These are phyloP conservation scores for Toxotes chatareus DNA, from an alignment of 2,113 vertebrate genomes.

Conservation along the genomic window DNA sequence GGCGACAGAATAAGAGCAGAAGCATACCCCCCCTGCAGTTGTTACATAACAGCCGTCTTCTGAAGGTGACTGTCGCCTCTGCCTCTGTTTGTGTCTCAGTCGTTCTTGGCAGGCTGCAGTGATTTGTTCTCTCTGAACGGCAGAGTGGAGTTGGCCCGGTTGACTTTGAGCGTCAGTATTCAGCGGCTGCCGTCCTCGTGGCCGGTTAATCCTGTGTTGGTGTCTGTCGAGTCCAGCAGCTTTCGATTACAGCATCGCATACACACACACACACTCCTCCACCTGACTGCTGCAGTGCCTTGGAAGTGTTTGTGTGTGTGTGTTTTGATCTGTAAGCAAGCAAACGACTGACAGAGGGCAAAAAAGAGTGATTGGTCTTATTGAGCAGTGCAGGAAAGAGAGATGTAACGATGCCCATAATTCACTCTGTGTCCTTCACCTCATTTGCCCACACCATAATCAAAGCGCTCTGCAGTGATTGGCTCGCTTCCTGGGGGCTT, in stretches of 20 bases:
- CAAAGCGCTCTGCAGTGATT: slow-evolving; percentile 60
- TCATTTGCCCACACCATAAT: slow-evolving; percentile 30
- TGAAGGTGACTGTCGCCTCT: slow-evolving; percentile 59
- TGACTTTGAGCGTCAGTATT: slow-evolving; percentile 42
- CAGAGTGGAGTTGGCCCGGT: background rate
- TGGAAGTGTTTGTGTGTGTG: background rate
- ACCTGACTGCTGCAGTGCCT: slow-evolving; percentile 28
- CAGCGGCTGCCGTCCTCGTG: slow-evolving; percentile 17
- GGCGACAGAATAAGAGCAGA: slow-evolving; percentile 1
- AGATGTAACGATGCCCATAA: slow-evolving; percentile 9
- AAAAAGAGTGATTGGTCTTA: slow-evolving; percentile 4
- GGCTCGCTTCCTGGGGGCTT: slow-evolving; percentile 66
- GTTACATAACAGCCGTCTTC: slow-evolving; percentile 32
- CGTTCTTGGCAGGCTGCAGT: slow-evolving; percentile 30
- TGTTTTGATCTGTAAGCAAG: background rate
- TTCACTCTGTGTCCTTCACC: slow-evolving; percentile 66
- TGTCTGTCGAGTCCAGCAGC: slow-evolving; percentile 8
- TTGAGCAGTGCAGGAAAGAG: background rate
- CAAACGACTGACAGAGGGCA: background rate
- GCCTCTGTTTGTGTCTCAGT: slow-evolving; percentile 3
- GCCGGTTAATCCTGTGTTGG: slow-evolving; percentile 27
- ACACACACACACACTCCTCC: background rate
- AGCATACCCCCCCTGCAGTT: background rate
- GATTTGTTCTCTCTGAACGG: slow-evolving; percentile 31
- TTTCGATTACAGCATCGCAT: slow-evolving; percentile 20